Evolutionary conservation across 1,140 invertebrate species (phyloP).

Genomic region (Carcinoscorpius rotundicauda): DNA sequence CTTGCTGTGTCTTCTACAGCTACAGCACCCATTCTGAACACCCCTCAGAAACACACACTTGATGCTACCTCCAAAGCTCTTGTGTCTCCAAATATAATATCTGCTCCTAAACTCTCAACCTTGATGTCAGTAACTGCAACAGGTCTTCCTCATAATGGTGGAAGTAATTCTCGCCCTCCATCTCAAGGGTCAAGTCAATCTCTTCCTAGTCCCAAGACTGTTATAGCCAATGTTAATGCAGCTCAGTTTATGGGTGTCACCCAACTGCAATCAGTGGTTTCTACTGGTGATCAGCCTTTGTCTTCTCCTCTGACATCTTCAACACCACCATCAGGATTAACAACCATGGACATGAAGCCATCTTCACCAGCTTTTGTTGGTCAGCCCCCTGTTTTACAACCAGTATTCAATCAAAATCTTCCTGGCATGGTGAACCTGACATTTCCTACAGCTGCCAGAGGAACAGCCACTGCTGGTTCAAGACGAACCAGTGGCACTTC

Average conservation of each 20-base stretch:
- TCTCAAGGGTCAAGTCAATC: slow-evolving; percentile 9
- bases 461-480: slow-evolving; percentile 4
- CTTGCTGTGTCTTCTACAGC: too few species aligned
- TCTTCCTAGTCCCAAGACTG: slow-evolving; percentile 18
- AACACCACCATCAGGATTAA: not conserved
- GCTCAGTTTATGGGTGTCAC: slow-evolving; percentile 23
- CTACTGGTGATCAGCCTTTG: slow-evolving; percentile 5
- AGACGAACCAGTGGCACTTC: slow-evolving; percentile 9
- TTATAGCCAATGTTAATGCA: slow-evolving; percentile 20
- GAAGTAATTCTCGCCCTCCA: slow-evolving; percentile 11
- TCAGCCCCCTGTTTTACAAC: slow-evolving; percentile 17
- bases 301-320: not conserved
- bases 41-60: too few species aligned
- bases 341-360: slow-evolving; percentile 15
- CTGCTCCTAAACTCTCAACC: too few species aligned
- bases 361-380: slow-evolving; percentile 20
- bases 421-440: slow-evolving; percentile 5
- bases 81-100: too few species aligned
- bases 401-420: slow-evolving; percentile 10
- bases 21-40: too few species aligned
- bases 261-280: slow-evolving; percentile 11
- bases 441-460: slow-evolving; percentile 5
- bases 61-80: too few species aligned
- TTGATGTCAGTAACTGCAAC: too few species aligned
- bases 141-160: not conserved